Base-by-base conservation (phyloP, 2,888 invertebrate genomes). In the Masnerella sp. region DNA sequence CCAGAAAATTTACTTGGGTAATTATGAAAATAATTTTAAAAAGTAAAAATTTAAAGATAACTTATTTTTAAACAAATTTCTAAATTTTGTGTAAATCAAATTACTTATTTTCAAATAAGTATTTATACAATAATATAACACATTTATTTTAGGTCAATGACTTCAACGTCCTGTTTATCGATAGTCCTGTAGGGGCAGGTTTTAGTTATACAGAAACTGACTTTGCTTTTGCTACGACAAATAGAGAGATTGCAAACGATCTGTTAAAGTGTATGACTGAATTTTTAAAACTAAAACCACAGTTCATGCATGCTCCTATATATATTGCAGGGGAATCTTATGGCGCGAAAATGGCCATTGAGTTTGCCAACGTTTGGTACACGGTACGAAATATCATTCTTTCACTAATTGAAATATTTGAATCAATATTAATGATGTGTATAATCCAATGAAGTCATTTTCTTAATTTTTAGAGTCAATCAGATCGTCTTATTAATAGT, bases 321-420 rank as follows among this genome's bases (percentile, higher is more conserved):
- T 96, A 96, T 83, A 94, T 97, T 73, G 94, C 95, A 82, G 94
- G 93, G 14, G 96, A 97, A 86, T 96, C 96, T 0, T 97, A 97
- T 85, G 97, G 96, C 15, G 97, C 96, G 1, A 97, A 97, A 89
- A 96, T 97, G 95, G 93, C 95, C 0, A 92, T 94, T 0, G 95
- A 95, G 81, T 96, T 96, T 85, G 95, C 93, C 0, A 61, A 47
- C n/a, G 14, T 49, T 15, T 61, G 47, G 47, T 61, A 61, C 17
- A 15, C 28, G 49, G 59, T 61, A 49, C n/a, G n/a, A n/a, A n/a
- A n/a, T n/a, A n/a, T n/a, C n/a, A n/a, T n/a, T n/a, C n/a, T n/a
- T n/a, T 25, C 25, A 34, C 11, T 34, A 34, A 34, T n/a, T 2
- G 56, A 36, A 15, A 12, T 15, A n/a, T n/a, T n/a, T n/a, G n/a